A percentile compares a stretch with the other conserved stretches of the same genome.
phyloP scores from a whole-genome alignment of 2,113 vertebrate species.

The Anoura caudifer region DNA sequence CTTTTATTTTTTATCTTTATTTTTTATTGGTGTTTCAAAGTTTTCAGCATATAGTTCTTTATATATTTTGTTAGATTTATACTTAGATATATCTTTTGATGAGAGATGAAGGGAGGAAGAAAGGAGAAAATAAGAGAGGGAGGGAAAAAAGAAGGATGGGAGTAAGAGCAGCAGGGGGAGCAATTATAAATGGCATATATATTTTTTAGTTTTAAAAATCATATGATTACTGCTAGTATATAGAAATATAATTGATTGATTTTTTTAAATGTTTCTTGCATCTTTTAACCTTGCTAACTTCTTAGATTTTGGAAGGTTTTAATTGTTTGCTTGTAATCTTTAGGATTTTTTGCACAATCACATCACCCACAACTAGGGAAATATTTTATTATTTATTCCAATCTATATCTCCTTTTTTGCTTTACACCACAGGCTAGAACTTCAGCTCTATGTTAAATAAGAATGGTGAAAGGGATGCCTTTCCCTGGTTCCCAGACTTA shows the following conservation, averaged over 20 bases:
- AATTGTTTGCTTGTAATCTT: neutral
- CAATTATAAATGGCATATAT: neutral
- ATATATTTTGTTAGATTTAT: neutral
- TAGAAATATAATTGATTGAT: neutral
- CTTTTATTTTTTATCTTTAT: neutral
- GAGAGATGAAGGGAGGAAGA: neutral
- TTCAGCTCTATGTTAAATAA: neutral
- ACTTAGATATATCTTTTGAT: slow-evolving; percentile 3
- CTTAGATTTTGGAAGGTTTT: neutral
- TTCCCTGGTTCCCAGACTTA: neutral
- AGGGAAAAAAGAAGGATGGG: neutral
- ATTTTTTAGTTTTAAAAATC: neutral
- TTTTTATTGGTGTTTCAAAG: neutral
- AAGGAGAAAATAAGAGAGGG: neutral
- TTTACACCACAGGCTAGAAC: neutral
- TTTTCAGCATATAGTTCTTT: neutral
- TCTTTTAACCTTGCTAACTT: neutral
- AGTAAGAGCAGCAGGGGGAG: neutral
- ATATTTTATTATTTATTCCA: neutral
- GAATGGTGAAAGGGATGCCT: neutral
- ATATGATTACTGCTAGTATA: neutral
- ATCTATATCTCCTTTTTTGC: neutral
- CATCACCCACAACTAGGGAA: neutral
- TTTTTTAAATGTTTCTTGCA: neutral
- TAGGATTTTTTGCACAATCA: neutral